Base-by-base conservation (phyloP, 2,113 vertebrate species). In the Ptilorrhoa leucosticta region DNA sequence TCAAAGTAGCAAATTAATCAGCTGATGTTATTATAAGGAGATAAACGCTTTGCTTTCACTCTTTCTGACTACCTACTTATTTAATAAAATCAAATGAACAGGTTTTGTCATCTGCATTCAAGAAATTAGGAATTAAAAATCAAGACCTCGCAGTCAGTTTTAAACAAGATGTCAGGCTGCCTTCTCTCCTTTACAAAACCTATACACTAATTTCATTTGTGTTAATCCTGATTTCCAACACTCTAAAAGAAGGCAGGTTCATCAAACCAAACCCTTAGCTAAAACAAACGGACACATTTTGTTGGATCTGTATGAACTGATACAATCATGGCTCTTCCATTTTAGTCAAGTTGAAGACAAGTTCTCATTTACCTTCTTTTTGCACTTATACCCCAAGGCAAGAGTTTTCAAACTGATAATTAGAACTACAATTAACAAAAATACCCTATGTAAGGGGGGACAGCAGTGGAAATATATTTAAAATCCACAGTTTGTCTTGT, bases 111-210 rank as follows among this genome's bases (percentile, higher is more conserved):
- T 66, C 91, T 95, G 77, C 37, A 69, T 60, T 84, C 6, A 0
- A 60, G 56, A 87, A 83, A 95, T 81, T 47, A 94, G 56, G 60
- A 81, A 87, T 48, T 70, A 90, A 90, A 78, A 94, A 70, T 50
- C 64, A 77, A 70, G 50, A 51, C 37, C 21, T 83, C 6, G 2
- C 45, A 50, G 64, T 18, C 27, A 75, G 28, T 48, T 71, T 71
- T 71, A 83, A 81, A 39, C 24, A 68, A 76, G 26, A 83, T 14
- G 26, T 26, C 66, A 87, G 47, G 23, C 47, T 78, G 45, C 51
- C 28, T 90, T 68, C 31, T 84, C 22, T 82, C n/a, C 51, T 68
- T 71, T 44, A 19, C 1, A 73, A 58, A 76, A 51, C 13, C 22
- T 28, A 30, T 33, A 51, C 4, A 17, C 12, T 57, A 22, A 72